Evolutionary conservation across 1,140 invertebrate species (phyloP).

Genomic region (Temnothorax curvispinosus): DNA sequence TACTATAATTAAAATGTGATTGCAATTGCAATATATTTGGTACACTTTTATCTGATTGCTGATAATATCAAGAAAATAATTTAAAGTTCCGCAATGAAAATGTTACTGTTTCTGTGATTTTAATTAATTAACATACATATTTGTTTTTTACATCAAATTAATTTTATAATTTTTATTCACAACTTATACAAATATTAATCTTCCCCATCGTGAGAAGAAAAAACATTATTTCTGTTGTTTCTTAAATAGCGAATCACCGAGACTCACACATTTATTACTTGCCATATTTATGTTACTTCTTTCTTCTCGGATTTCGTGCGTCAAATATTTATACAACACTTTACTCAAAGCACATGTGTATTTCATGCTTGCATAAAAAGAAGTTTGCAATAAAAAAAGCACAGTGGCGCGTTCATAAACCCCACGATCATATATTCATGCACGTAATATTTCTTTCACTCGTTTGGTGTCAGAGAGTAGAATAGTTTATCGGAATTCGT

Average conservation of each 20-base stretch:
- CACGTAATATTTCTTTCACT: conserved; percentile 19
- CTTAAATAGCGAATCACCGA: neutral
- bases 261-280: neutral
- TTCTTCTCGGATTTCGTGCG: conserved; percentile 39
- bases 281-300: conserved; percentile 20
- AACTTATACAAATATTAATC: neutral
- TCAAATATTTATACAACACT: conserved; percentile 40
- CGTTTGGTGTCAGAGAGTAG: conserved; percentile 30
- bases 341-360: neutral
- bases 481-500: neutral
- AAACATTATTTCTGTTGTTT: neutral
- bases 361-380: conserved; percentile 22
- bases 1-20: neutral
- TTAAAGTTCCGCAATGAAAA: neutral
- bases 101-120: neutral
- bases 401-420: neutral
- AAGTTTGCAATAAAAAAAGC: conserved; percentile 23
- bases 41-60: neutral
- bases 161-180: neutral
- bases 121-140: neutral
- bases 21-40: neutral
- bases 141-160: neutral
- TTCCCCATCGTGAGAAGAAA: neutral
- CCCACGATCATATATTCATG: conserved; percentile 19
- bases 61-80: neutral